A percentile compares a stretch with the other conserved stretches of the same genome.
Evolutionary conservation across 2,888 invertebrate species (phyloP).

Genomic region (Torymus tubicola): DNA sequence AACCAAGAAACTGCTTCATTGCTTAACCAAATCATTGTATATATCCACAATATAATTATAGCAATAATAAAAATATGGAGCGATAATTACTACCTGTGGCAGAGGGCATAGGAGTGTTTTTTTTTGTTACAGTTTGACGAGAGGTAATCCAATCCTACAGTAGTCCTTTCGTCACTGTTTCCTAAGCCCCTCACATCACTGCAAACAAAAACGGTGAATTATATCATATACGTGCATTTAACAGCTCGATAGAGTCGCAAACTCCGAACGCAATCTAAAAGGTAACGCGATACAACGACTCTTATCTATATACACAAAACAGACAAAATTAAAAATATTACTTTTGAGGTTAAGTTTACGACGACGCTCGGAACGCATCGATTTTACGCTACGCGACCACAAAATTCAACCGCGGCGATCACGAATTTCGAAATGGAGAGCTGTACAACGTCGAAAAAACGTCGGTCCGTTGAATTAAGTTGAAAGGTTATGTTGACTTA

Average conservation of each 20-base stretch:
- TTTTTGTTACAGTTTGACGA: constrained; percentile 59
- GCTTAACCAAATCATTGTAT: neutral
- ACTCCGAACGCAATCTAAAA: no score
- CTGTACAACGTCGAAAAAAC: neutral
- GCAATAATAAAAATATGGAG: constrained; percentile 2
- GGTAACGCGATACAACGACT: no score
- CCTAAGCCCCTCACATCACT: constrained; percentile 68
- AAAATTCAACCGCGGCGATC: neutral
- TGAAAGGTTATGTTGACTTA: constrained; percentile 50
- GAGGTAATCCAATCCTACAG: constrained; percentile 59
- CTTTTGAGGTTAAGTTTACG: constrained; percentile 51
- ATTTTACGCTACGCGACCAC: constrained; percentile 2
- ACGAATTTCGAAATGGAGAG: neutral
- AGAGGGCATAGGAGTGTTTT: constrained; percentile 71
- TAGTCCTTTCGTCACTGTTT: constrained; percentile 62
- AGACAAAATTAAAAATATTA: constrained; percentile 8
- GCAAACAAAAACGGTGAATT: constrained; percentile 51
- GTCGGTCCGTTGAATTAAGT: neutral
- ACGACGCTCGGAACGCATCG: constrained; percentile 5
- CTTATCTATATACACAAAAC: no score
- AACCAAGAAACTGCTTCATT: constrained; percentile 16
- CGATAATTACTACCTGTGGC: constrained; percentile 67
- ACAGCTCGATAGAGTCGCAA: no score
- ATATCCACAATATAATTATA: constrained; percentile 15
- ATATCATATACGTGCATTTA: no score